Evolutionary conservation across 2,888 invertebrate genomes (phyloP), one percentile per base, ranked within the genome.

Genomic region (Sepiola atlantica): DNA sequence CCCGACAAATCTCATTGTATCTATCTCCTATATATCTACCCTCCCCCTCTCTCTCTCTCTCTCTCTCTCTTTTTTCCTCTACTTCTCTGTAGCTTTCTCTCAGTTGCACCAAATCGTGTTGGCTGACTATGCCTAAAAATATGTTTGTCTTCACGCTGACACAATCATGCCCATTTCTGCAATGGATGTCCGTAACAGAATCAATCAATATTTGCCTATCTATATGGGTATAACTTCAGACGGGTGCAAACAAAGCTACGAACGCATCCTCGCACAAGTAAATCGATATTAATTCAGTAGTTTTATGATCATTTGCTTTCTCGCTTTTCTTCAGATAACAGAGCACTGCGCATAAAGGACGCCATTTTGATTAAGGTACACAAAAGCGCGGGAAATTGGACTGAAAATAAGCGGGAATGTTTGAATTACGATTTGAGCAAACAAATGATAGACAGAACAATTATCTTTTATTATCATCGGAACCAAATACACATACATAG

Each of bases 231-330:
- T 77, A n/a, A 32, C 8, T 32, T 77, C 77, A 77, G 77, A 28
- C 24, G n/a, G 10, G n/a, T n/a, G 14, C 21, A 57, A 28, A 24
- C 28, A 77, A 28, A 77, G n/a, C 24, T 10, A 77, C 77, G 77
- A 28, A 77, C 14, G 77, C 28, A 28, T n/a, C 12, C 77, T 28
- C 1, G 77, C 77, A 12, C 77, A 77, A 77, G 77, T 77, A 77
- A 77, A 77, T 77, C 28, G 77, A 77, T 77, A 77, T 77, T 77
- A 77, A 77, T 77, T 77, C 77, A 77, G 77, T 77, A 77, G n/a
- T 77, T 77, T 77, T 77, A 28, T n/a, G 77, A 77, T 77, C 28
- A 77, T 77, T 77, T 77, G 77, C 12, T 77, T 77, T 77, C 77
- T 28, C 77, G 28, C 77, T 77, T 77, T 77, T 28, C 8, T 77